Evolutionary conservation across 2,113 vertebrate genomes (phyloP), one percentile per base, ranked within the genome.

Genomic region (Gnathonemus echidnorhynchus): DNA sequence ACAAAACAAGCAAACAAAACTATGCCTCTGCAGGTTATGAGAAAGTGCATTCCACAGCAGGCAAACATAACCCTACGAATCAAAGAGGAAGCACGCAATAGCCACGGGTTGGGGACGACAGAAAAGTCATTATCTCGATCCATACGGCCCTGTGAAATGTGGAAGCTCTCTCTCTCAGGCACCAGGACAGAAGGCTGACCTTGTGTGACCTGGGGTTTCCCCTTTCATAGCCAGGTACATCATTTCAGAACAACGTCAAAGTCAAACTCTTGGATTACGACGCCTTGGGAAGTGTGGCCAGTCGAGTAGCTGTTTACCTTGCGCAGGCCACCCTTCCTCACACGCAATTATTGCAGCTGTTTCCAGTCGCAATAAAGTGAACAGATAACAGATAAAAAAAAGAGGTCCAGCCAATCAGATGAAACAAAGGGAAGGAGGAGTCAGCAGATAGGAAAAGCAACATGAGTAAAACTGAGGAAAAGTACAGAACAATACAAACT

Each of bases 281-380:
- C 56, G 8, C 27, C 35, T 80, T 39, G 27, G 46, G 21, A 86
- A 46, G 27, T 10, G 50, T 7, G 2, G 48, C 86, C 86, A 19
- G 15, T 8, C 27, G 4, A 8, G 17, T 53, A 52, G 86, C 85
- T 86, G 85, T 86, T 86, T 48, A 39, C 86, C 27, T 31, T 53
- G 86, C 6, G 15, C 48, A 17, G 13, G 46, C 86, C 86, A 53
- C 86, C 49, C 86, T 87, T 87, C 86, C 86, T 87, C 86, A 35
- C n/a, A 35, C n/a, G 27, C 86, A 53, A 87, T 52, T 87, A 87
- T 35, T 87, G 85, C 85, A 87, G 49, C 24, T 31, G 85, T 52
- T 87, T 53, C 86, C 86, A 52, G 52, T 87, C 49, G 27, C 49
- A 87, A 53, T 27, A 87, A 87, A 31, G 48, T 15, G 86, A 87